phyloP scores from a whole-genome alignment of 2,113 vertebrate species.

The Chunga burmeisteri region DNA sequence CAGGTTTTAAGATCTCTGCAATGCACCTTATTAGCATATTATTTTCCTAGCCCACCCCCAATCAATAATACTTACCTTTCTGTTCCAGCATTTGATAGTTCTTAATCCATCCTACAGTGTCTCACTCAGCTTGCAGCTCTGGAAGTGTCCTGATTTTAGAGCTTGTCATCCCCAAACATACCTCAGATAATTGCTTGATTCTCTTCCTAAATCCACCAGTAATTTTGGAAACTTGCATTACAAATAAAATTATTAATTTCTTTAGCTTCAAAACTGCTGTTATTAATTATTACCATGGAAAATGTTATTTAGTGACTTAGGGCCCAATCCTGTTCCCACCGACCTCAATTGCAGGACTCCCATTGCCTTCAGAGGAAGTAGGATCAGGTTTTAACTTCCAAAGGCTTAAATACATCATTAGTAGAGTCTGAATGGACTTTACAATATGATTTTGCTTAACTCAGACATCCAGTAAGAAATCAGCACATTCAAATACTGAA shows the following conservation, averaged over 20 bases:
- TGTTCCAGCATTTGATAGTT: slow-evolving; percentile 43
- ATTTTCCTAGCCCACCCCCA: slow-evolving; percentile 58
- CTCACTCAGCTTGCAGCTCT: slow-evolving; percentile 37
- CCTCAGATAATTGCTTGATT: slow-evolving; percentile 62
- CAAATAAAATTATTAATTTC: slow-evolving; percentile 35
- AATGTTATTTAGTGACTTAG: slow-evolving; percentile 71
- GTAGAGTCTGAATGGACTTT: not conserved
- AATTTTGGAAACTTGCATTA: slow-evolving; percentile 40
- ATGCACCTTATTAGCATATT: slow-evolving; percentile 53
- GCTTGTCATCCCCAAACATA: slow-evolving; percentile 39
- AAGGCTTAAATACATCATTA: slow-evolving; percentile 30
- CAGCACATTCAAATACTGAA: not conserved
- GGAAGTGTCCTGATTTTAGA: slow-evolving; percentile 57
- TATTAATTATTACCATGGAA: slow-evolving; percentile 70
- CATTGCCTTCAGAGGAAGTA: not conserved
- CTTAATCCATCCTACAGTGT: slow-evolving; percentile 63
- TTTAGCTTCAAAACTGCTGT: slow-evolving; percentile 57
- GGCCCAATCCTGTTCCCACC: slow-evolving; percentile 1
- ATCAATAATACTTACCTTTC: slow-evolving; percentile 71
- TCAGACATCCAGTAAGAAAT: not conserved
- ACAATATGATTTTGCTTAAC: slow-evolving; percentile 5
- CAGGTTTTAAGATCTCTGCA: slow-evolving; percentile 36
- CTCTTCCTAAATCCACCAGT: slow-evolving; percentile 58
- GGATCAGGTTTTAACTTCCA: slow-evolving; percentile 14
- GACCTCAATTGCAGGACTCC: not conserved